These are phyloP conservation scores for Ophioderma brevispina DNA, from an alignment of 35 echinoderm and acorn worm genomes.

Conservation along the genomic window DNA sequence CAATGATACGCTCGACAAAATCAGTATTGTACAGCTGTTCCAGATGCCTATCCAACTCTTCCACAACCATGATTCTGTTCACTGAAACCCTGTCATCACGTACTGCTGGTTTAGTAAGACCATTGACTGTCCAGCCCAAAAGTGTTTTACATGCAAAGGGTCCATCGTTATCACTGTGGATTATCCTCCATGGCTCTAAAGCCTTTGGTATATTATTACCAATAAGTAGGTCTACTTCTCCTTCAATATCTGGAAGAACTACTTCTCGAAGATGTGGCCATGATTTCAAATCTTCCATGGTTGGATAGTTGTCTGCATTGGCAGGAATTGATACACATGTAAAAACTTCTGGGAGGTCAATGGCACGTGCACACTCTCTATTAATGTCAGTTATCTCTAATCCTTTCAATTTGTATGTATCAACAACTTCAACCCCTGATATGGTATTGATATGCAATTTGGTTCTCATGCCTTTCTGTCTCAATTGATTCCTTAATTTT, in stretches of 20 bases:
- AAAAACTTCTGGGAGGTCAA: not conserved
- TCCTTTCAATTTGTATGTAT: not conserved
- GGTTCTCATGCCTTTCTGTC: not conserved
- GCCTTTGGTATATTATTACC: conserved; percentile 62
- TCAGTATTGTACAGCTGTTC: conserved; percentile 34
- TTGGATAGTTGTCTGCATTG: conserved; percentile 28
- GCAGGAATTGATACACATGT: conserved; percentile 39
- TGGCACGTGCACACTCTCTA: not conserved
- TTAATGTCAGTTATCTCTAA: not conserved
- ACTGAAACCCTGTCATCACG: conserved; percentile 21
- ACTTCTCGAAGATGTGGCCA: conserved; percentile 41
- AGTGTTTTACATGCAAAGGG: conserved; percentile 37
- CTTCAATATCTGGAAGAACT: conserved; percentile 27
- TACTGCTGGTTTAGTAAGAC: not conserved
- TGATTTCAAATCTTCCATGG: conserved; percentile 20
- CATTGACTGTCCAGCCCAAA: conserved; percentile 48
- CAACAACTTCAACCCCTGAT: not conserved
- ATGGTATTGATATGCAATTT: conserved; percentile 11
- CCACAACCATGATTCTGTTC: conserved; percentile 11
- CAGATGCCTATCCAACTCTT: conserved; percentile 8
- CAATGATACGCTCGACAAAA: conserved; percentile 51
- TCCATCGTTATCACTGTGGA: conserved; percentile 38
- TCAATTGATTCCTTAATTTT: not conserved
- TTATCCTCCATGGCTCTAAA: conserved; percentile 52
- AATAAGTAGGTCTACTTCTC: conserved; percentile 64